phyloP scores from a whole-genome alignment of 2,888 invertebrate species.

The Parasteatoda lunata region DNA sequence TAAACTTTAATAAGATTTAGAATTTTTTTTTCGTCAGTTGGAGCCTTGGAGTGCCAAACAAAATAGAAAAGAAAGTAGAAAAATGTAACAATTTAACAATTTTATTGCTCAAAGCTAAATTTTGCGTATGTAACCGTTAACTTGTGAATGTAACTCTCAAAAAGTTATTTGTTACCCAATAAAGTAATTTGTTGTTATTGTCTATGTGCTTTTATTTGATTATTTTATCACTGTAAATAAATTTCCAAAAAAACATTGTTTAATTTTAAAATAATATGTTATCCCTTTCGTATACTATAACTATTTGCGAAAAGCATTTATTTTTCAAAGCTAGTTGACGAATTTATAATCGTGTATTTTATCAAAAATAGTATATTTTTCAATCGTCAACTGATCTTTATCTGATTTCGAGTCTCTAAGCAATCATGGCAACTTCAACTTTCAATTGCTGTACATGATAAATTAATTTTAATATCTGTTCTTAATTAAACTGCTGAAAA shows the following conservation, averaged over 20 bases:
- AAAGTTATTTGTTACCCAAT: too few species aligned
- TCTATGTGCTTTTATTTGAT: slow-evolving; percentile 22
- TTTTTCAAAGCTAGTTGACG: slow-evolving; percentile 3
- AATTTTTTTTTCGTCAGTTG: too few species aligned
- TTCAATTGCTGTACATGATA: not conserved
- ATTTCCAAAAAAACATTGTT: slow-evolving; percentile 4
- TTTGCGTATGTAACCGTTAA: too few species aligned
- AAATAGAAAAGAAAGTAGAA: too few species aligned
- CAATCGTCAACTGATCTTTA: slow-evolving; percentile 15
- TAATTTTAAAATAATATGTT: slow-evolving; percentile 11
- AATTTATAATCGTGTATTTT: slow-evolving; percentile 31
- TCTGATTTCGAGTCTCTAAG: slow-evolving; percentile 1
- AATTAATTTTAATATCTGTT: too few species aligned
- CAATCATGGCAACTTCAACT: not conserved
- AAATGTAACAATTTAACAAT: too few species aligned
- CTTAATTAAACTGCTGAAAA: too few species aligned
- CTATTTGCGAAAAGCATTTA: slow-evolving; percentile 24
- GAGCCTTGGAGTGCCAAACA: too few species aligned
- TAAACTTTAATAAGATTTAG: too few species aligned
- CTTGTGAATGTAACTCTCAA: too few species aligned
- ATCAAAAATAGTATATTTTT: slow-evolving; percentile 34
- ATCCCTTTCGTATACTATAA: slow-evolving; percentile 35
- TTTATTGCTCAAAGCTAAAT: too few species aligned
- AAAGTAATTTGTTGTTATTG: too few species aligned
- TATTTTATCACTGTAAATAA: slow-evolving; percentile 4